Base-by-base conservation (phyloP, 2,888 invertebrate genomes). In the Heteromurus nitidus region DNA sequence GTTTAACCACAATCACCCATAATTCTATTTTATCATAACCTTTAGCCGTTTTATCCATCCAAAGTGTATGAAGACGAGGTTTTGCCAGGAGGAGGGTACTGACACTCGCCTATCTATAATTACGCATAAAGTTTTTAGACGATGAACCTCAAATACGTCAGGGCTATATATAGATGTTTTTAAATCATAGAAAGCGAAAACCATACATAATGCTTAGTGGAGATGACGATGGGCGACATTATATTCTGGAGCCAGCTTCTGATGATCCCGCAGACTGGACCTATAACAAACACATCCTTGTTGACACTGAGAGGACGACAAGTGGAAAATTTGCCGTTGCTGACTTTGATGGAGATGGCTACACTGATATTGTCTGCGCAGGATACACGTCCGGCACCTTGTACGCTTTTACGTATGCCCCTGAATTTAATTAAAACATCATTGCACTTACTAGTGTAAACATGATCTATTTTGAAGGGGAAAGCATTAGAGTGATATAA, bases 141-240 rank as follows among this genome's bases (percentile, higher is more conserved):
- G n/a, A n/a, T n/a, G n/a, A n/a, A n/a, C n/a, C n/a, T n/a, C n/a
- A n/a, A n/a, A n/a, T n/a, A n/a, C n/a, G n/a, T n/a, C n/a, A n/a
- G n/a, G n/a, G n/a, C n/a, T n/a, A n/a, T n/a, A n/a, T n/a, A n/a
- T n/a, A n/a, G n/a, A n/a, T n/a, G n/a, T n/a, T n/a, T n/a, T n/a
- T n/a, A n/a, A n/a, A n/a, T n/a, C n/a, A n/a, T n/a, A 50, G 55
- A 62, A 47, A n/a, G 9, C 26, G 31, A 58, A 88, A 88, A 75
- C 88, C 87, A 0, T 88, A 86, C 84, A 85, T 88, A 31, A 64
- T 87, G n/a, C 65, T 88, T n/a, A 88, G 88, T 50, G 88, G 88
- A 16, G 88, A 88, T 84, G 88, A 88, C 64, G 88, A 88, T 76
- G 88, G 88, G 1, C 72, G 82, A 3, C 86, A 87, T 82, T 88